A percentile compares a stretch with the other conserved stretches of the same genome.
phyloP scores from a whole-genome alignment of 92 coral and sea anemone species.

The Palythoa grandis region DNA sequence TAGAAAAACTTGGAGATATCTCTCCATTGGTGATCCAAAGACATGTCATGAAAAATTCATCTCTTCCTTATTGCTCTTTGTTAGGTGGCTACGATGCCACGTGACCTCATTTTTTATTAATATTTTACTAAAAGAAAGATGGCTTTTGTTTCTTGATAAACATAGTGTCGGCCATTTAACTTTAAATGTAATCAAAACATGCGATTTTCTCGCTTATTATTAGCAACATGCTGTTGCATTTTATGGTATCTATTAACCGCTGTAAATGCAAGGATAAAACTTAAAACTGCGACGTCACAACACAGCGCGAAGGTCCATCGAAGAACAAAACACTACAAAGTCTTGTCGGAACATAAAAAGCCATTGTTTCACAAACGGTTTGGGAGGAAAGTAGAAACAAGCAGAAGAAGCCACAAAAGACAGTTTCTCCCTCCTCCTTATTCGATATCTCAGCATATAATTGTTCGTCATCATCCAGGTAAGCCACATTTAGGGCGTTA shows the following conservation, averaged over 20 bases:
- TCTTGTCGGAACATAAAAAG: neutral
- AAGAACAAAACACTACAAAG: neutral
- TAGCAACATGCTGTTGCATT: neutral
- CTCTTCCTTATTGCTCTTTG: constrained; percentile 4
- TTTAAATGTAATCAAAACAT: neutral
- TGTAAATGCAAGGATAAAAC: neutral
- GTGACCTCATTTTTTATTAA: constrained; percentile 31
- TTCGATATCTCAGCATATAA: constrained; percentile 63
- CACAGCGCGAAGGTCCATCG: neutral
- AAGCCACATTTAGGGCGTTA: constrained; percentile 11
- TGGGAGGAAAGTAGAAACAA: neutral
- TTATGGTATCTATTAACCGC: constrained; percentile 5
- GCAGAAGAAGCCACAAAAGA: constrained; percentile 20
- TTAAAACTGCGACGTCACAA: neutral
- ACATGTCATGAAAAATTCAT: neutral
- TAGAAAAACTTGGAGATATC: neutral
- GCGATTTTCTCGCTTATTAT: neutral
- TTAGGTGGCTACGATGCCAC: constrained; percentile 29
- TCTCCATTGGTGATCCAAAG: neutral
- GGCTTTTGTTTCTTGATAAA: constrained; percentile 6
- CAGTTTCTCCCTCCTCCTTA: constrained; percentile 46
- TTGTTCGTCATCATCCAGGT: constrained; percentile 98
- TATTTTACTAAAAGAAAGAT: neutral
- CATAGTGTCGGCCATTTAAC: constrained; percentile 7
- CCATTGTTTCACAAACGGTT: neutral